phyloP scores from a whole-genome alignment of 2,888 invertebrate genomes.

The Nemoura dubitans region DNA sequence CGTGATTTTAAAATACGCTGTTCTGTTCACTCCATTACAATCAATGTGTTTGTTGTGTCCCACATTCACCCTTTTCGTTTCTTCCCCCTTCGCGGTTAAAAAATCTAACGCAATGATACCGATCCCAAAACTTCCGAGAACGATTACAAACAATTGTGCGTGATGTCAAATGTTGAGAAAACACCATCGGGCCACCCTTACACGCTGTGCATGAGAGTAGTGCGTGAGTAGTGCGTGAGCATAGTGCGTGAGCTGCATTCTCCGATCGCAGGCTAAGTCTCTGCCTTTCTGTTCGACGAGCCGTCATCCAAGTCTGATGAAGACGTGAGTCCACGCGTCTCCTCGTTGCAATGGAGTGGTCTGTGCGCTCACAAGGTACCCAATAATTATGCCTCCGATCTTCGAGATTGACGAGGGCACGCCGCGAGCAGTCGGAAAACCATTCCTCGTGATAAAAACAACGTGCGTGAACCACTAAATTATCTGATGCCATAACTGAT shows the following conservation, averaged over 20 bases:
- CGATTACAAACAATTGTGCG: not conserved
- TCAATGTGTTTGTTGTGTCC: too few species aligned
- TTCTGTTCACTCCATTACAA: not conserved
- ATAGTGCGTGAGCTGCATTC: not conserved
- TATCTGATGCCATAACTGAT: slow-evolving; percentile 12
- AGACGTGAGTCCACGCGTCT: not conserved
- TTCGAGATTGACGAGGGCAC: not conserved
- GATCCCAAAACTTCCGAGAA: not conserved
- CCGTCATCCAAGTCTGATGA: not conserved
- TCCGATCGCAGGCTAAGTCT: not conserved
- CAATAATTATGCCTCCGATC: not conserved
- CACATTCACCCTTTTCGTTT: too few species aligned
- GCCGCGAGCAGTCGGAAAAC: not conserved
- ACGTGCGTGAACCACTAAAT: not conserved
- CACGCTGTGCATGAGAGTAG: not conserved
- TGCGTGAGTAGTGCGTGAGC: not conserved
- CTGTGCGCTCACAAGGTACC: not conserved
- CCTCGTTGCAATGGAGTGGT: not conserved
- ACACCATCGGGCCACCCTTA: not conserved
- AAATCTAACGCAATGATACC: not conserved
- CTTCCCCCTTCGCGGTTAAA: not conserved
- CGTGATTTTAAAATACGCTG: not conserved
- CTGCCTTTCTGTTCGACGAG: not conserved
- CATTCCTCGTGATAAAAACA: not conserved
- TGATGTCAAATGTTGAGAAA: not conserved